Evolutionary conservation across 2,888 invertebrate genomes (phyloP), one percentile per base, ranked within the genome.

Genomic region (Drosophila tripunctata): DNA sequence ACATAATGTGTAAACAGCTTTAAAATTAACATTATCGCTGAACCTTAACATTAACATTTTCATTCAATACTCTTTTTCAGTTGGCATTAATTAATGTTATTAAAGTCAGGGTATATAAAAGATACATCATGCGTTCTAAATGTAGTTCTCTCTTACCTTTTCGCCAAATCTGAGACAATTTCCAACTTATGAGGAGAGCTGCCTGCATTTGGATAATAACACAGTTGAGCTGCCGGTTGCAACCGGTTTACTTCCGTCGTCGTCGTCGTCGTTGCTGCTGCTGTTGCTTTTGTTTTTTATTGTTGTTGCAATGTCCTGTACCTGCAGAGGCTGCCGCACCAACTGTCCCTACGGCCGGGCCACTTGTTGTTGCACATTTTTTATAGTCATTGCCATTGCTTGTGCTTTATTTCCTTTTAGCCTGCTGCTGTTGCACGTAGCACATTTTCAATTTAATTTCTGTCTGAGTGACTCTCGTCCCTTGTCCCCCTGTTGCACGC

Each of bases 381-480:
- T 74, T 68, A 57, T 58, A 38, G 35, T 35, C 55, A 38, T 62
- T 58, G 35, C 38, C 55, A 38, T 62, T 58, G 66, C 64, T 36
- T 69, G 65, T 55, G 83, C 74, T 78, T 80, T 80, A 78, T 81
- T 81, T 81, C 78, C 80, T 76, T 76, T 83, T 78, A 74, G 78
- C 61, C 40, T 40, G 50, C 40, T 40, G 48, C 40, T 33, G 44
- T 50, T 70, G 76, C 80, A 83, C 74, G 73, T 66, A 80, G 67
- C 67, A 76, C 78, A 83, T 78, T 83, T 82, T 81, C 81, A 83
- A 82, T 82, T 82, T 82, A 83, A 82, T 83, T 82, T 83, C 81
- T 81, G 83, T 83, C 80, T 82, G 81, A 61, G 69, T 61, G 67
- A 60, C 61, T 62, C 54, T 48, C 43, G 24, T 61, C 50, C 38